phyloP scores from a whole-genome alignment of 2,113 vertebrate species.

The Acinonyx jubatus region DNA sequence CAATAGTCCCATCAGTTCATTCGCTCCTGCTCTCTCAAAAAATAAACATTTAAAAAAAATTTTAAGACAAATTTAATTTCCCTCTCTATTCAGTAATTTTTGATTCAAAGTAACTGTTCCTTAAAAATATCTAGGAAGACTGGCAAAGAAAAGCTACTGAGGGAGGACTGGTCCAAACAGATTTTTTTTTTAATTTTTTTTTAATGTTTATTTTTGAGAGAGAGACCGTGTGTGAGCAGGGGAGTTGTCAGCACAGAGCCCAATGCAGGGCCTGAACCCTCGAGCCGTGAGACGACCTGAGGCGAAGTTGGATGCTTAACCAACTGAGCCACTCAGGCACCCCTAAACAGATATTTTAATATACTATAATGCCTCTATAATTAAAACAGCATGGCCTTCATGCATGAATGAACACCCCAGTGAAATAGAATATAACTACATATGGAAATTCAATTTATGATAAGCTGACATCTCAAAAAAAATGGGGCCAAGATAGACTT shows the following conservation, averaged over 20 bases:
- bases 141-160: background rate
- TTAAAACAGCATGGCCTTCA: background rate
- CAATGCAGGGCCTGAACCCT: too few species aligned
- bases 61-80: background rate
- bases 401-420: background rate
- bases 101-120: background rate
- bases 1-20: too few species aligned
- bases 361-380: background rate
- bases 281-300: too few species aligned
- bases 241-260: too few species aligned
- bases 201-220: too few species aligned
- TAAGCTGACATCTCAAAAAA: background rate
- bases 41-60: too few species aligned
- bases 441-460: background rate
- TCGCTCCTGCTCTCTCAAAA: too few species aligned
- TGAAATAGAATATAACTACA: background rate
- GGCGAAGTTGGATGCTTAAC: too few species aligned
- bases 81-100: background rate
- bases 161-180: background rate
- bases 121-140: conserved; percentile 6
- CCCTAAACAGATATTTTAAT: conserved; percentile 13
- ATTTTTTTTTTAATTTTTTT: background rate
- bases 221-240: too few species aligned
- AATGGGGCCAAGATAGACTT: background rate
- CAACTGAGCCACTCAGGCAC: too few species aligned